phyloP scores from a whole-genome alignment of 2,797 vertebrate genomes.

The Hippopotamyrus pictus region DNA sequence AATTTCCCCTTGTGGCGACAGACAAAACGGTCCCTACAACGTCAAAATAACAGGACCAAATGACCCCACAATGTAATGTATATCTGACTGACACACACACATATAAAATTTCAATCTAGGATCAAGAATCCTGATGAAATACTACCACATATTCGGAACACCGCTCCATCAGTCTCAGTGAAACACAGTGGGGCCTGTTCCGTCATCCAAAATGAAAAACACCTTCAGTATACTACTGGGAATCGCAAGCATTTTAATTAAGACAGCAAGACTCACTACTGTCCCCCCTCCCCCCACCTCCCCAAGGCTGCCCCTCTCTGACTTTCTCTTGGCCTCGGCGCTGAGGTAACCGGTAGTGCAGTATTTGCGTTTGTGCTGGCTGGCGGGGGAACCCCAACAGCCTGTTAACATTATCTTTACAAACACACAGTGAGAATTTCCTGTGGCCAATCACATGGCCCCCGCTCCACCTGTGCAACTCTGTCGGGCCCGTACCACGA shows the following conservation, averaged over 20 bases:
- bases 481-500: background rate
- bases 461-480: background rate
- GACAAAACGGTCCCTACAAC: background rate
- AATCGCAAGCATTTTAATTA: background rate
- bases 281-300: background rate
- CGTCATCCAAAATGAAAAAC: background rate
- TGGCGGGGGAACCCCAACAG: conserved; percentile 3
- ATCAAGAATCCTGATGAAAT: background rate
- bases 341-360: conserved; percentile 9
- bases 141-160: background rate
- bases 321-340: background rate
- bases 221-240: background rate
- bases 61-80: background rate
- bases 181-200: background rate
- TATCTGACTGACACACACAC: background rate
- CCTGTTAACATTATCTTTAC: conserved; percentile 11
- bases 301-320: background rate
- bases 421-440: background rate
- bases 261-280: background rate
- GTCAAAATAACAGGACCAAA: background rate
- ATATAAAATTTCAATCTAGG: background rate
- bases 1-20: background rate
- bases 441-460: background rate
- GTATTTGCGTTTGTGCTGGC: background rate
- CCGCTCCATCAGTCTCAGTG: background rate